These are phyloP conservation scores for Mus minutoides DNA, from an alignment of 2,797 vertebrate genomes.

Conservation along the genomic window DNA sequence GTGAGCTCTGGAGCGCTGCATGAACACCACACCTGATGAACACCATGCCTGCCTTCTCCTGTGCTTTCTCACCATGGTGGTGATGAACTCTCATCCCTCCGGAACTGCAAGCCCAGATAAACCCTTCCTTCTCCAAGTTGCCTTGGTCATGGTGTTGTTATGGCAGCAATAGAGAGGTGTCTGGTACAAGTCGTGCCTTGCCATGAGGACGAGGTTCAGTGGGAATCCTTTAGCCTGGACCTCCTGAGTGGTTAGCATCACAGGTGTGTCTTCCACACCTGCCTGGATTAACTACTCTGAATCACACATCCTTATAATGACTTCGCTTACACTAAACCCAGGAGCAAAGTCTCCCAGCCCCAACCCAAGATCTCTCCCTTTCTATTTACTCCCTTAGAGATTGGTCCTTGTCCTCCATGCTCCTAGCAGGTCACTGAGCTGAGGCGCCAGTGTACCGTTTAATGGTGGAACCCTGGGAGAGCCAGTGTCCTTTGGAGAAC, in stretches of 20 bases:
- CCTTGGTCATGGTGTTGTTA: background rate
- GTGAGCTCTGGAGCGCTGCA: no score
- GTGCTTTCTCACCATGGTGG: background rate
- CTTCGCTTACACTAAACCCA: background rate
- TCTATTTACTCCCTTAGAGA: background rate
- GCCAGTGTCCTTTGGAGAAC: rapidly evolving
- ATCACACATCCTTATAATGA: background rate
- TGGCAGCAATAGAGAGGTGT: background rate
- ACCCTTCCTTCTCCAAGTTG: background rate
- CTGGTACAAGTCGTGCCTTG: background rate
- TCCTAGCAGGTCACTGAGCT: background rate
- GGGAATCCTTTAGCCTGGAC: background rate
- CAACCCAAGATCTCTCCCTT: background rate
- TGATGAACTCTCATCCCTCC: background rate
- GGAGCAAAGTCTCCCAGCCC: background rate
- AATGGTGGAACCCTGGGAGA: rapidly evolving
- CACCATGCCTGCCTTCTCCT: background rate
- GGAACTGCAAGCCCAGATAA: background rate
- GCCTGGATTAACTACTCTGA: background rate
- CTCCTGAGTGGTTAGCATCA: background rate
- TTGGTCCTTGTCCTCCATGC: background rate
- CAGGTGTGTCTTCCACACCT: background rate
- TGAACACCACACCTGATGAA: no score
- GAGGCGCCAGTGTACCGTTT: rapidly evolving
- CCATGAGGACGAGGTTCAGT: background rate